A percentile compares a stretch with the other conserved stretches of the same genome.
Evolutionary conservation across 2,888 invertebrate species (phyloP).

Genomic region (Apomyelois bistriatella): DNA sequence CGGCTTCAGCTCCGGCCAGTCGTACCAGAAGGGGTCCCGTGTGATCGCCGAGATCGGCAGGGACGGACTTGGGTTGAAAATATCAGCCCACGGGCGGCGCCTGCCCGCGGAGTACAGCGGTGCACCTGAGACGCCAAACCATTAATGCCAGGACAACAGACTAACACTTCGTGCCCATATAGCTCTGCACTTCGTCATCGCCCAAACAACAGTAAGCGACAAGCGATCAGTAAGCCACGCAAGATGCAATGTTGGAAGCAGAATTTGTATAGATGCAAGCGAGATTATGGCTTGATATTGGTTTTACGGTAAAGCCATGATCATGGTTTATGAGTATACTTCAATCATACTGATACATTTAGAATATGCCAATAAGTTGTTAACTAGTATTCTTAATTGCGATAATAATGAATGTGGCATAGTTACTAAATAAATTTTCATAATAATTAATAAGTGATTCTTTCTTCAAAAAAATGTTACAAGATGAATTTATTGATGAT

Average conservation of each 20-base stretch:
- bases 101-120: slow-evolving; percentile 86
- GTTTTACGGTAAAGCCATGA: not conserved
- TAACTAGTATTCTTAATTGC: too few species aligned
- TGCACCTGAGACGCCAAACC: slow-evolving; percentile 72
- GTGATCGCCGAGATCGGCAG: slow-evolving; percentile 89
- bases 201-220: slow-evolving; percentile 44
- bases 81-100: slow-evolving; percentile 82
- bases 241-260: slow-evolving; percentile 16
- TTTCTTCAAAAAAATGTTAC: not conserved
- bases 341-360: not conserved
- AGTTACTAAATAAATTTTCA: too few species aligned
- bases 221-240: slow-evolving; percentile 34
- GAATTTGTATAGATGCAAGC: not conserved
- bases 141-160: slow-evolving; percentile 64
- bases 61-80: slow-evolving; percentile 89
- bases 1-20: slow-evolving; percentile 89
- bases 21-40: slow-evolving; percentile 95
- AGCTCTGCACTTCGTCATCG: slow-evolving; percentile 60
- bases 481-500: slow-evolving; percentile 7
- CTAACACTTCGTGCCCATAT: slow-evolving; percentile 16
- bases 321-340: not conserved
- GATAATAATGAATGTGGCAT: too few species aligned
- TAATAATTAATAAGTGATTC: too few species aligned
- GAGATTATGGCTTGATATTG: not conserved
- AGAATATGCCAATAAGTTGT: too few species aligned